These are phyloP conservation scores for Gymnothorax reevesii DNA, from an alignment of 2,797 vertebrate species.

Conservation along the genomic window DNA sequence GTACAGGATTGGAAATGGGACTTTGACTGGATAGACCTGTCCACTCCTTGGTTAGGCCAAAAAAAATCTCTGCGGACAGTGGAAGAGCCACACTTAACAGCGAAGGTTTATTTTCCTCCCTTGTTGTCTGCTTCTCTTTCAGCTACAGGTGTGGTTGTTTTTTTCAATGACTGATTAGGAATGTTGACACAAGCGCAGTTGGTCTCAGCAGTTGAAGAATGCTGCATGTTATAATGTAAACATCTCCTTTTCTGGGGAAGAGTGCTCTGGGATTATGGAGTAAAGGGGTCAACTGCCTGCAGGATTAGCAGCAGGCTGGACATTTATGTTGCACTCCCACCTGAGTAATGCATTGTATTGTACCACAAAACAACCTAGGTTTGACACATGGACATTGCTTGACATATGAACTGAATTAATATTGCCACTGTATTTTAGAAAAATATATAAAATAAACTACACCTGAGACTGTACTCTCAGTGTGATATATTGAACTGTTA, in stretches of 20 bases:
- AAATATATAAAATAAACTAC: not conserved
- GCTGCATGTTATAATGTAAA: constrained; percentile 6
- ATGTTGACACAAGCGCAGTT: constrained; percentile 9
- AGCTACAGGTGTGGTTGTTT: constrained; percentile 5
- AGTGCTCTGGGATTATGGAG: constrained; percentile 1
- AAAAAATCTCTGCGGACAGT: not conserved
- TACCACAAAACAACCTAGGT: not conserved
- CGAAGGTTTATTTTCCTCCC: not conserved
- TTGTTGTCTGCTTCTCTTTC: not conserved
- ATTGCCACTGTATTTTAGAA: not conserved
- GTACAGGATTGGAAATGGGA: not conserved
- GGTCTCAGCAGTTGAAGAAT: not conserved
- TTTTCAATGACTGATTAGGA: not conserved
- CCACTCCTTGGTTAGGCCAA: not conserved
- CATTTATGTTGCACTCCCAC: not conserved
- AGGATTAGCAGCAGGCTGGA: not conserved
- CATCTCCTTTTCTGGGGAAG: not conserved
- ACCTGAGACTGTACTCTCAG: too few species aligned
- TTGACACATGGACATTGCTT: too few species aligned
- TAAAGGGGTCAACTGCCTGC: not conserved
- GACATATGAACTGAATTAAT: not conserved
- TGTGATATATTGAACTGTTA: not conserved
- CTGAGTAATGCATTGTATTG: not conserved
- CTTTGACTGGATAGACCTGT: not conserved
- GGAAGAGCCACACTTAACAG: not conserved